A percentile compares a stretch with the other conserved stretches of the same genome.
These are phyloP conservation scores for Propsilocerus akamusi DNA, from an alignment of 1,140 invertebrate genomes.

Conservation along the genomic window DNA sequence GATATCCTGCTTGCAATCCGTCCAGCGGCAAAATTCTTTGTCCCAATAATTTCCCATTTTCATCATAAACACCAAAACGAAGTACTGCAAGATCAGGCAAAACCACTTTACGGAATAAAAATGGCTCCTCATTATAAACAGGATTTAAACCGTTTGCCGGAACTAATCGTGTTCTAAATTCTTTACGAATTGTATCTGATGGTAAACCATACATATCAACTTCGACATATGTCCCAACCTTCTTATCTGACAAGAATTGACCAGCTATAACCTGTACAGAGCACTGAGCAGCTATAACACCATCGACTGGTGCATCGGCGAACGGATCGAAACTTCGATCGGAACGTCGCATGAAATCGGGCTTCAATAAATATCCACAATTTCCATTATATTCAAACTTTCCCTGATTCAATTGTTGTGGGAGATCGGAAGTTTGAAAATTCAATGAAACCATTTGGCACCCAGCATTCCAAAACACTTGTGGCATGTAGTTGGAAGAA, in stretches of 20 bases:
- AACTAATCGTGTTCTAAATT: slow-evolving; percentile 91
- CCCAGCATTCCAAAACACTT: slow-evolving; percentile 87
- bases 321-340: slow-evolving; percentile 98
- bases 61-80: slow-evolving; percentile 96
- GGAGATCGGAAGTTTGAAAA: slow-evolving; percentile 97
- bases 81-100: slow-evolving; percentile 94
- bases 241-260: slow-evolving; percentile 98
- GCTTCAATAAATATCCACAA: slow-evolving; percentile 92
- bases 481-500: slow-evolving; percentile 99
- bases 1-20: slow-evolving; percentile 91
- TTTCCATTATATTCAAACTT: slow-evolving; percentile 99
- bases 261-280: slow-evolving; percentile 97
- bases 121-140: slow-evolving; percentile 95
- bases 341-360: slow-evolving; percentile 94
- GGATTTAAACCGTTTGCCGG: slow-evolving; percentile 94
- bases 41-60: slow-evolving; percentile 90
- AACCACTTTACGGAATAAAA: slow-evolving; percentile 95
- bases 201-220: slow-evolving; percentile 99
- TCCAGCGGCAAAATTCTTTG: slow-evolving; percentile 95
- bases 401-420: slow-evolving; percentile 99
- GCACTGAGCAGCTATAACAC: slow-evolving; percentile 97
- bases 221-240: slow-evolving; percentile 97
- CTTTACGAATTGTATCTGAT: slow-evolving; percentile 95
- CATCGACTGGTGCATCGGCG: slow-evolving; percentile 96
- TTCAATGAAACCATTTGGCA: slow-evolving; percentile 99